phyloP scores from a whole-genome alignment of 2,797 vertebrate species.

The Cyclopterus lumpus region DNA sequence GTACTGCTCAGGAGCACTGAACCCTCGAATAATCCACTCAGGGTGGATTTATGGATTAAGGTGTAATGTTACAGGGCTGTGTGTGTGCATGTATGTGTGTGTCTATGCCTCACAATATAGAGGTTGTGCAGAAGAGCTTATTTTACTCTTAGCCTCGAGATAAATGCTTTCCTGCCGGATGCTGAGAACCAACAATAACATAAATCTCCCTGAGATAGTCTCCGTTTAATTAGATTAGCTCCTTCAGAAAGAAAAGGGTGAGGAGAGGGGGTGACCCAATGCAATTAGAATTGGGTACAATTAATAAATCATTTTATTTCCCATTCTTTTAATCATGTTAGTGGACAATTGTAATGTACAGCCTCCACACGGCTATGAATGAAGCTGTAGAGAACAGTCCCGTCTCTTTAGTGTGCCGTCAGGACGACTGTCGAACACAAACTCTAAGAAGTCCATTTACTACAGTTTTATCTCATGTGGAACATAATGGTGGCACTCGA shows the following conservation, averaged over 20 bases:
- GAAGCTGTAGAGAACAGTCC: not conserved
- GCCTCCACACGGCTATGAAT: slow-evolving; percentile 4
- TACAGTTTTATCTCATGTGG: slow-evolving; percentile 1
- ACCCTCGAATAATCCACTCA: slow-evolving; percentile 36
- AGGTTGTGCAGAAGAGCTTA: slow-evolving; percentile 47
- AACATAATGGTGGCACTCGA: slow-evolving; percentile 9
- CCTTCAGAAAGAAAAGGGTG: slow-evolving; percentile 42
- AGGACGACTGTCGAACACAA: not conserved
- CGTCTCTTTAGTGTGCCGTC: slow-evolving; percentile 1
- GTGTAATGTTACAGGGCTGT: slow-evolving; percentile 35
- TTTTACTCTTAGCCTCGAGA: slow-evolving; percentile 45
- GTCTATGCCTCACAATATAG: slow-evolving; percentile 25
- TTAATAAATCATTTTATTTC: slow-evolving; percentile 61
- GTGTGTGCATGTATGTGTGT: slow-evolving; percentile 25
- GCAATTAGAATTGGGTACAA: slow-evolving; percentile 60
- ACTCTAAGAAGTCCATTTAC: slow-evolving; percentile 17
- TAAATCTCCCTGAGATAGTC: slow-evolving; percentile 62
- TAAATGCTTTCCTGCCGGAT: slow-evolving; percentile 49
- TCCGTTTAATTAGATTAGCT: slow-evolving; percentile 70
- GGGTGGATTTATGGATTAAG: slow-evolving; percentile 51
- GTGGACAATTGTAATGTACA: slow-evolving; percentile 15
- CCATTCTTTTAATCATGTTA: slow-evolving; percentile 57
- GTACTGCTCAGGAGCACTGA: slow-evolving; percentile 72
- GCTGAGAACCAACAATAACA: slow-evolving; percentile 65
- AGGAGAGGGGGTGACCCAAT: slow-evolving; percentile 45